phyloP scores from a whole-genome alignment of 2,888 invertebrate genomes.

The Napeogenes inachia region DNA sequence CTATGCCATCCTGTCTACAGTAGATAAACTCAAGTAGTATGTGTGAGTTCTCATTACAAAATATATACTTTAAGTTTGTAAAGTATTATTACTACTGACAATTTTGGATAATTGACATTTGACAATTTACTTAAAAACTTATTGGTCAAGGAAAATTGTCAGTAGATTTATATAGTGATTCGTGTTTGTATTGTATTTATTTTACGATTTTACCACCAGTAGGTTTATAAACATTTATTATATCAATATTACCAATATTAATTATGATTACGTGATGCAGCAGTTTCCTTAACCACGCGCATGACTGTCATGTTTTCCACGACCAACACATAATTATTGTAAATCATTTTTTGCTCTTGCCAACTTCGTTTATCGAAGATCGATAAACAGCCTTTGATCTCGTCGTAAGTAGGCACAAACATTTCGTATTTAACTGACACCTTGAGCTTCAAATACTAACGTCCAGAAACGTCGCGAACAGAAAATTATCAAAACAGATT shows the following conservation, averaged over 20 bases:
- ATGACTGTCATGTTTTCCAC: slow-evolving; percentile 23
- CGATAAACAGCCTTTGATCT: too few species aligned
- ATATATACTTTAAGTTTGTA: slow-evolving; percentile 17
- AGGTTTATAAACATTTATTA: slow-evolving; percentile 6
- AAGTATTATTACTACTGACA: slow-evolving; percentile 29
- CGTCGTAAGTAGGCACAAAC: too few species aligned
- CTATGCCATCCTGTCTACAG: slow-evolving; percentile 46
- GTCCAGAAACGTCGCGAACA: not conserved
- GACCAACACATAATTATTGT: slow-evolving; percentile 9
- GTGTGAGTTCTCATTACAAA: slow-evolving; percentile 34
- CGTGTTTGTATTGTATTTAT: slow-evolving; percentile 21
- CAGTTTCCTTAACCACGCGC: slow-evolving; percentile 14
- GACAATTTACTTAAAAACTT: slow-evolving; percentile 5
- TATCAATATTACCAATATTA: slow-evolving; percentile 1
- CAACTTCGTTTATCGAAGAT: too few species aligned
- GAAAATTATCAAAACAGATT: too few species aligned
- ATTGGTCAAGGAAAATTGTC: slow-evolving; percentile 25
- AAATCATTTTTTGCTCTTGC: slow-evolving; percentile 1
- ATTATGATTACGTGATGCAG: not conserved
- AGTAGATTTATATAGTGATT: slow-evolving; percentile 18
- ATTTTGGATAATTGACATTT: slow-evolving; percentile 24
- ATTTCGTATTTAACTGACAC: too few species aligned
- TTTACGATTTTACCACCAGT: slow-evolving; percentile 13
- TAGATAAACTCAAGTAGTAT: slow-evolving; percentile 38
- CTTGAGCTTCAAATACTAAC: too few species aligned